These are phyloP conservation scores for Alectura lathami DNA, from an alignment of 2,113 vertebrate genomes.

Conservation along the genomic window DNA sequence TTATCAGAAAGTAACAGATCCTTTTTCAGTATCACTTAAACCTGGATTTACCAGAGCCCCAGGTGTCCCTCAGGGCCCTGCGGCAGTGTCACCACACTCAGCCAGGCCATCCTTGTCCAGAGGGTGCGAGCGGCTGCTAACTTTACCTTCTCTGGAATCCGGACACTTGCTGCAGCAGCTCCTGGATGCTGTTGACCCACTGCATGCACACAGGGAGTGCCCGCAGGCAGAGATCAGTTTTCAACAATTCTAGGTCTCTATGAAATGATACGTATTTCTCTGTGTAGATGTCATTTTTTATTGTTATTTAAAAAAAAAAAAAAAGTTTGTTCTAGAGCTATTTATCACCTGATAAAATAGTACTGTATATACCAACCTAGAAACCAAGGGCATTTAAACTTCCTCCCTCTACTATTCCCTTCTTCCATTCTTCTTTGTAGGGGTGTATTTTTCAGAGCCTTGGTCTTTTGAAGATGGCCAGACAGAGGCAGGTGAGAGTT, in stretches of 20 bases:
- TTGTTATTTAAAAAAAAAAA: not conserved
- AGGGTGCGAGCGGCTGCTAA: rapidly evolving
- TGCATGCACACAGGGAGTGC: rapidly evolving
- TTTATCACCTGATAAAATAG: not conserved
- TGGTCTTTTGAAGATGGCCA: not conserved
- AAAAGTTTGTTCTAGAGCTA: not conserved
- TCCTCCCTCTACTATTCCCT: rapidly evolving
- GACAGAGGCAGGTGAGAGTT: not conserved
- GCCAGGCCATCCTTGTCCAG: not conserved
- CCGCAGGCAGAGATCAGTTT: not conserved
- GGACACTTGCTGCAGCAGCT: not conserved
- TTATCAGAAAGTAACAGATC: not conserved
- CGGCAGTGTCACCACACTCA: not conserved
- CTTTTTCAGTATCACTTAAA: not conserved
- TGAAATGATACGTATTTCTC: not conserved
- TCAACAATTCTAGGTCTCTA: not conserved
- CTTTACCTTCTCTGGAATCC: not conserved
- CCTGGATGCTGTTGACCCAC: not conserved
- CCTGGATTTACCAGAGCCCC: not conserved
- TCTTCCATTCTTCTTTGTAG: rapidly evolving
- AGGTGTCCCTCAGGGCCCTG: not conserved
- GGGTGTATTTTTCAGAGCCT: not conserved
- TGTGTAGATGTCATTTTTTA: rapidly evolving
- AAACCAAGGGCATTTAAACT: not conserved
- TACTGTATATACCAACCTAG: not conserved